Conservation (phyloP, 2,113 vertebrate species). For the Oenanthe oenanthe region DNA sequence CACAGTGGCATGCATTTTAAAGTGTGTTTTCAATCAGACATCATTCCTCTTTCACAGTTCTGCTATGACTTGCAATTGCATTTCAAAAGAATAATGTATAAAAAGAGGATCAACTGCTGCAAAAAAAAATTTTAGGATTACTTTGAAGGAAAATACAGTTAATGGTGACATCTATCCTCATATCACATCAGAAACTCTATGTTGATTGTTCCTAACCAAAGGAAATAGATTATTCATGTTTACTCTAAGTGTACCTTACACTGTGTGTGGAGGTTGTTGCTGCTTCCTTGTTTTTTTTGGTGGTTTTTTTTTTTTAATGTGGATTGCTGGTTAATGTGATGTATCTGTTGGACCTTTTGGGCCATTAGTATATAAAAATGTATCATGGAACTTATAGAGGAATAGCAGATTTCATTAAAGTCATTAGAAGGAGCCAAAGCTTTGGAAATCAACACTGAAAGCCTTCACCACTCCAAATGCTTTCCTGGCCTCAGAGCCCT, state of each 20-base stretch:
- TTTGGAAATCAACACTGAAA: background rate
- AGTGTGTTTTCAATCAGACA: background rate
- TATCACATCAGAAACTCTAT: background rate
- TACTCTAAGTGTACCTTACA: background rate
- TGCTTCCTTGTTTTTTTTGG: background rate
- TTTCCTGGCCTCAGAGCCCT: background rate
- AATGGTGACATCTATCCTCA: background rate
- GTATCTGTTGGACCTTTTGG: background rate
- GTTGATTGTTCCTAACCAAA: background rate
- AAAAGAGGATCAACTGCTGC: background rate
- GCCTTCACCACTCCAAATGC: background rate
- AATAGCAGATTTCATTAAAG: background rate
- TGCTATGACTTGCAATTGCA: background rate
- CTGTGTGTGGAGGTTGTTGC: accelerated
- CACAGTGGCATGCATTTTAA: background rate
- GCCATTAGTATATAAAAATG: background rate
- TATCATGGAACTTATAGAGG: background rate
- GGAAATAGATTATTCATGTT: background rate
- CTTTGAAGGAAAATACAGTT: background rate
- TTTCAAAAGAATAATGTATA: background rate
- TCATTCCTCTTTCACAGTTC: background rate
- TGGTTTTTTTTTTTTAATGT: background rate
- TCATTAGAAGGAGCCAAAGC: background rate
- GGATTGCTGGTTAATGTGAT: background rate
- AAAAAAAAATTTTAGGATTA: background rate